Evolutionary conservation across 2,888 invertebrate genomes (phyloP), one percentile per base, ranked within the genome.

Genomic region (Drosophila merina): DNA sequence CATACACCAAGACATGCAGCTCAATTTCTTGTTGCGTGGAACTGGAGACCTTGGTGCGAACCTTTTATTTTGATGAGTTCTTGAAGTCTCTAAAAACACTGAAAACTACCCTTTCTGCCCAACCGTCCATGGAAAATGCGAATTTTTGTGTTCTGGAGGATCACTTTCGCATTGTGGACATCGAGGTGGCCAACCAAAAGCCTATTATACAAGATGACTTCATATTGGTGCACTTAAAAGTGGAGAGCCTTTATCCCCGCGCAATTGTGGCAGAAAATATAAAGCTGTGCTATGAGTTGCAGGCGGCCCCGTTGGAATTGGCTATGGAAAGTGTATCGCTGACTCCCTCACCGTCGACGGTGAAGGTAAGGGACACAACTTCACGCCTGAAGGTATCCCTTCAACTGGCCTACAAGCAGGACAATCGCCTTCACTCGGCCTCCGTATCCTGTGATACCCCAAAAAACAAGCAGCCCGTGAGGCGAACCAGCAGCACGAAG

Each of bases 61-160:
- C 94, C 79, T 94, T 94, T 73, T 96, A 97, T 90, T 96, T 96
- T 89, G 96, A 96, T 82, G 96, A 97, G 89, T 96, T 97, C 94
- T 93, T 95, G 80, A 95, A 94, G 57, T 94, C 94, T 2, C 93
- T 94, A 63, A 93, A 93, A 85, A 74, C 77, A 0, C 64, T 92
- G 0, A 89, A 77, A 26, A 87, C 88, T 2, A 81, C 86, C 0
- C 71, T 91, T 0, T 89, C 90, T 9, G 90, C 90, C 0, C 88
- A 90, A 62, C 84, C 90, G 3, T 87, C 89, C 3, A 70, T 83
- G 58, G 89, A 91, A 85, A 91, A 91, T 77, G 89, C 90, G 0
- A 89, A 91, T 73, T 90, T 85, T 52, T 91, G 91, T 57, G 87
- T 91, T 14, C 79, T 92, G 2, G 92, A 92, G 57, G 93, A 93